Percentiles rank a stretch among this genome's conserved stretches.
Conservation (phyloP, 1,140 invertebrate species). For the Listronotus bonariensis region DNA sequence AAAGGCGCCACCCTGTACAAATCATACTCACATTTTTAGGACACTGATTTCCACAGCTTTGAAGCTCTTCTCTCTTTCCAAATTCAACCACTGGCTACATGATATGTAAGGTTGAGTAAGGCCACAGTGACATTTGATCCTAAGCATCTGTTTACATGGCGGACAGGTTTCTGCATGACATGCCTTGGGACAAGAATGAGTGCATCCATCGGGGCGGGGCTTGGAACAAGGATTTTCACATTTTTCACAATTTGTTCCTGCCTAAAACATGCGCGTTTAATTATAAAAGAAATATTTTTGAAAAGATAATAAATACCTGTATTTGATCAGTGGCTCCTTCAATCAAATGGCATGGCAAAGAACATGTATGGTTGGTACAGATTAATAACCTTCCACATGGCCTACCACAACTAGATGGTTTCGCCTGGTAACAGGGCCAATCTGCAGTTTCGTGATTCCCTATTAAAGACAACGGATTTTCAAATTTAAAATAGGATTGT, state of each 20-base stretch:
- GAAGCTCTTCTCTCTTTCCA: constrained; percentile 61
- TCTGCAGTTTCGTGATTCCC: constrained; percentile 80
- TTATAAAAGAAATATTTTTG: too few species aligned
- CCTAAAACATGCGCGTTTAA: constrained; percentile 30
- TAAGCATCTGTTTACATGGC: constrained; percentile 73
- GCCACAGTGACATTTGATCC: constrained; percentile 79
- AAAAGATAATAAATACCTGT: constrained; percentile 49
- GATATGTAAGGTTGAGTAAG: constrained; percentile 73
- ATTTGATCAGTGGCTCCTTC: constrained; percentile 55
- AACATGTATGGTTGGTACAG: constrained; percentile 83
- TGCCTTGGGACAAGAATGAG: constrained; percentile 72
- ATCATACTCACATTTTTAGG: constrained; percentile 73
- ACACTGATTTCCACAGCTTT: constrained; percentile 83
- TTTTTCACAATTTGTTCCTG: constrained; percentile 65
- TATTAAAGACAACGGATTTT: neutral
- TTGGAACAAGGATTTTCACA: constrained; percentile 75
- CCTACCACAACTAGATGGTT: constrained; percentile 73
- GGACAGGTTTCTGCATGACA: constrained; percentile 77
- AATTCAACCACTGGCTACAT: constrained; percentile 69
- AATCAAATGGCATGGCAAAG: constrained; percentile 72
- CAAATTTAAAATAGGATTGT: too few species aligned
- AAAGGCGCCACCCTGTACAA: neutral
- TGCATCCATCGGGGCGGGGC: constrained; percentile 74
- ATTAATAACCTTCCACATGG: constrained; percentile 68
- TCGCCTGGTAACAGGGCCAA: constrained; percentile 76